These are phyloP conservation scores for Eubasilissa regina DNA, from an alignment of 1,140 invertebrate genomes.

Conservation along the genomic window DNA sequence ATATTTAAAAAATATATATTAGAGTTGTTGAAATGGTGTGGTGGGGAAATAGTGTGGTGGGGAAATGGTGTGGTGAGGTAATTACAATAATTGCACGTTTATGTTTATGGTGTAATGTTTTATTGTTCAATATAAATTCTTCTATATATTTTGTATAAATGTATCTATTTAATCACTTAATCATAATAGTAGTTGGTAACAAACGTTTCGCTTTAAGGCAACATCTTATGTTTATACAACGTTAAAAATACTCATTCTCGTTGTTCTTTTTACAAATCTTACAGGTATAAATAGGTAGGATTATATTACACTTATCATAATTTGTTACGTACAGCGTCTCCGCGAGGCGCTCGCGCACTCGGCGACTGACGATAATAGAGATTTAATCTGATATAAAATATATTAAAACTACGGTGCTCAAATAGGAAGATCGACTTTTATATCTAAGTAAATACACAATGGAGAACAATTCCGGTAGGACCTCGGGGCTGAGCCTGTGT, in stretches of 20 bases:
- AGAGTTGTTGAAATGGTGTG: too few species aligned
- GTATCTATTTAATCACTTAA: slow-evolving; percentile 59
- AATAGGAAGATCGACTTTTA: slow-evolving; percentile 58
- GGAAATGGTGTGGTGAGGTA: background rate
- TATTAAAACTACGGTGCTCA: slow-evolving; percentile 59
- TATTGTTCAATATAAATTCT: slow-evolving; percentile 61
- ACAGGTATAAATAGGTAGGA: slow-evolving; percentile 61
- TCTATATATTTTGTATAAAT: slow-evolving; percentile 61
- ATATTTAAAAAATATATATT: too few species aligned
- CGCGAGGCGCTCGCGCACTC: slow-evolving; percentile 27
- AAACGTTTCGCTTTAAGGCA: slow-evolving; percentile 61
- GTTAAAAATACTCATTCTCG: slow-evolving; percentile 52
- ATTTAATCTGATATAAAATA: slow-evolving; percentile 48
- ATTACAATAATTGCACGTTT: slow-evolving; percentile 32
- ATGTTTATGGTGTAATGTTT: slow-evolving; percentile 54
- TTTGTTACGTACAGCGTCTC: slow-evolving; percentile 60
- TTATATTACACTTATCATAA: slow-evolving; percentile 59
- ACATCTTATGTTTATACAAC: slow-evolving; percentile 59
- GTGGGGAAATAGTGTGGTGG: too few species aligned
- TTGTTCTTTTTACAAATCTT: slow-evolving; percentile 59
- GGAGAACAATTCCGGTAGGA: slow-evolving; percentile 65
- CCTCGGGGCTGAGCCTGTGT: slow-evolving; percentile 63
- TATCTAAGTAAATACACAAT: slow-evolving; percentile 35
- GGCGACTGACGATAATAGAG: slow-evolving; percentile 42
- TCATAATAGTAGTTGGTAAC: slow-evolving; percentile 61